These are phyloP conservation scores for Drosophila equinoxialis DNA, from an alignment of 1,140 invertebrate genomes.

Conservation along the genomic window DNA sequence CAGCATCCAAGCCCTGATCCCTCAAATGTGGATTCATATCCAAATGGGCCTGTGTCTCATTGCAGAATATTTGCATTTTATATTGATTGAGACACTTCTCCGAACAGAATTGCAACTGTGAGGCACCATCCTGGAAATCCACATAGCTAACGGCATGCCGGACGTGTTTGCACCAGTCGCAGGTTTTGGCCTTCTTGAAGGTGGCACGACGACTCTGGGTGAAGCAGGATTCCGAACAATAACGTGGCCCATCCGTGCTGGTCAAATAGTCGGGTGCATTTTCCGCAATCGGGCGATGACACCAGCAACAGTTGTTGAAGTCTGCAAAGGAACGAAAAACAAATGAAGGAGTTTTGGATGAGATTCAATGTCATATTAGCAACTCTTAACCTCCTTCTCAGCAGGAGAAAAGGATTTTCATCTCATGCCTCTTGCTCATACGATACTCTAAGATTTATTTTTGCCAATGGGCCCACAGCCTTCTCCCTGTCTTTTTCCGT, in stretches of 20 bases:
- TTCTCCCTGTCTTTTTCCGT: neutral
- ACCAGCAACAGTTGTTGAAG: constrained; percentile 85
- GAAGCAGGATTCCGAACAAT: constrained; percentile 95
- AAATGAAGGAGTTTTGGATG: too few relatives aligned
- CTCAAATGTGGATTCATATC: constrained; percentile 90
- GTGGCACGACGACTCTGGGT: constrained; percentile 93
- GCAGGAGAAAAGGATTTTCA: too few relatives aligned
- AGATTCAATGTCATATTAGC: too few relatives aligned
- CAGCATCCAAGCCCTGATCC: constrained; percentile 75
- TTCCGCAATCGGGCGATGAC: constrained; percentile 84
- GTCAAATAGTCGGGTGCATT: constrained; percentile 85
- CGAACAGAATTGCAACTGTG: constrained; percentile 91
- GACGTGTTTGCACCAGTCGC: constrained; percentile 96
- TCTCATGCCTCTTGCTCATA: too few relatives aligned
- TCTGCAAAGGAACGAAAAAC: constrained; percentile 40
- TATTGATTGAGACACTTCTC: constrained; percentile 97
- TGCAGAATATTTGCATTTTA: constrained; percentile 97
- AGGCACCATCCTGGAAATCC: constrained; percentile 92
- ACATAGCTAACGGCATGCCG: constrained; percentile 95
- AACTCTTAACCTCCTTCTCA: too few relatives aligned
- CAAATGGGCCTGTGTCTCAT: constrained; percentile 94
- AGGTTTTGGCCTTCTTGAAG: constrained; percentile 95
- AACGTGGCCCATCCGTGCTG: constrained; percentile 85
- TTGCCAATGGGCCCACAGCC: too few relatives aligned
- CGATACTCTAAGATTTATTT: too few relatives aligned